Evolutionary conservation across 2,113 vertebrate genomes (phyloP), one percentile per base, ranked within the genome.

Genomic region (Tyrannus savana): DNA sequence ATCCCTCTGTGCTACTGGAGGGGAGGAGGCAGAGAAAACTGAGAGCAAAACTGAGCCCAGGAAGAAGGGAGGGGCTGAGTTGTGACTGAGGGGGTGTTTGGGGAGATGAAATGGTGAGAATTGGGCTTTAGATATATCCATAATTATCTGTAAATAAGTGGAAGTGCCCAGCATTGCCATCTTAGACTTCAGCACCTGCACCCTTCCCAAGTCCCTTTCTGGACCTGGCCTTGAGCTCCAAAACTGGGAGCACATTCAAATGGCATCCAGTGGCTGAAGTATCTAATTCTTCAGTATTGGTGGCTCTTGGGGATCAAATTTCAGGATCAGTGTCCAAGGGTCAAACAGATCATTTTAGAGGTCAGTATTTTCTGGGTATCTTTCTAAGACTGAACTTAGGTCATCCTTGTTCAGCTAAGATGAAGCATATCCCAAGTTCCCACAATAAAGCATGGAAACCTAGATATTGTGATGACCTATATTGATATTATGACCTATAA

Each of bases 121-220:
- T 1, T 22, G 7, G 27, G 25, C 72, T 89, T 84, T 27, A 66
- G 15, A 31, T 60, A 42, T 23, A 50, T 28, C 71, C 37, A 19
- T 69, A 71, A 86, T 79, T 75, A 89, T 28, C 41, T 83, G 19
- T 33, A 84, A 79, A n/a, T 19, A 63, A 62, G 23, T 69, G 44
- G 41, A 94, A 83, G 55, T 60, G 41, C 39, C 89, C 66, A 60
- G 89, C 58, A 52, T 64, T 79, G 46, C 62, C 67, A 52, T 87
- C 92, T 94, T 79, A 83, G 62, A 66, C 41, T 83, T 89, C 81
- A 92, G 30, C 37, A 89, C 92, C 92, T 89, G 17, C 67, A 55
- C 82, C 83, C 72, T 79, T 86, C 72, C 30, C 10, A 15, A 79
- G 56, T 39, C 41, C 67, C 67, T 89, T 92, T 80, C 85, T 89